A percentile compares a stretch with the other conserved stretches of the same genome.
Conservation (phyloP, 2,888 invertebrate genomes). For the Pollenia amentaria region DNA sequence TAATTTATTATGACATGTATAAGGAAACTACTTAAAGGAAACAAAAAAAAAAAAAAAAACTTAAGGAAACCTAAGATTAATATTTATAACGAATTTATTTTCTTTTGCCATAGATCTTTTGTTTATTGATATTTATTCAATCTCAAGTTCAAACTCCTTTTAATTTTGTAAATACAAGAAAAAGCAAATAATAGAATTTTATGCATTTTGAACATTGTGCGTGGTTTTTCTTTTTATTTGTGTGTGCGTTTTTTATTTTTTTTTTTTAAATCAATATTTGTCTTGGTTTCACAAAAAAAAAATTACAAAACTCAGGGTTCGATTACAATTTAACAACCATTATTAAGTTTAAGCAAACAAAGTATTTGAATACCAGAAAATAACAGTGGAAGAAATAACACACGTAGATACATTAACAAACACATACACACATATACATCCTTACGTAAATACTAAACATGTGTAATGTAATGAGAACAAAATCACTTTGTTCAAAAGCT, state of each 20-base stretch:
- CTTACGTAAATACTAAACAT: constrained; percentile 23
- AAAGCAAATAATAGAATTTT: constrained; percentile 39
- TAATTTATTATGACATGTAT: constrained; percentile 34
- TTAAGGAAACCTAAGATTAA: constrained; percentile 16
- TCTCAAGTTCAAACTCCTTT: constrained; percentile 62
- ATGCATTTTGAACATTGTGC: constrained; percentile 34
- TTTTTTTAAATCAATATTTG: constrained; percentile 75
- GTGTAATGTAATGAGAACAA: constrained; percentile 66
- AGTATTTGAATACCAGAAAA: constrained; percentile 68
- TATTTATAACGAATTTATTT: constrained; percentile 28
- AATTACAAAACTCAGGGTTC: constrained; percentile 65
- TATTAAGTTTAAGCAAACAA: constrained; percentile 71
- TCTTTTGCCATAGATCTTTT: neutral
- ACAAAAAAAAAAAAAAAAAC: too few relatives aligned
- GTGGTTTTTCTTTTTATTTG: constrained; percentile 2
- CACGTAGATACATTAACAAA: neutral
- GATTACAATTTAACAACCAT: constrained; percentile 75
- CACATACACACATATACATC: neutral
- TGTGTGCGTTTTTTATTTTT: constrained; percentile 24
- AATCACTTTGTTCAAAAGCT: constrained; percentile 79
- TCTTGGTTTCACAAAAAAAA: constrained; percentile 63
- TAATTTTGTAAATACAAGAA: constrained; percentile 26
- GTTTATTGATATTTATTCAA: constrained; percentile 40
- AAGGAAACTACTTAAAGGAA: neutral
- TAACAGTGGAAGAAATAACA: constrained; percentile 51